Percentiles rank a stretch among this genome's conserved stretches.
Evolutionary conservation across 2,797 vertebrate species (phyloP).

Genomic region (Takifugu rubripes): DNA sequence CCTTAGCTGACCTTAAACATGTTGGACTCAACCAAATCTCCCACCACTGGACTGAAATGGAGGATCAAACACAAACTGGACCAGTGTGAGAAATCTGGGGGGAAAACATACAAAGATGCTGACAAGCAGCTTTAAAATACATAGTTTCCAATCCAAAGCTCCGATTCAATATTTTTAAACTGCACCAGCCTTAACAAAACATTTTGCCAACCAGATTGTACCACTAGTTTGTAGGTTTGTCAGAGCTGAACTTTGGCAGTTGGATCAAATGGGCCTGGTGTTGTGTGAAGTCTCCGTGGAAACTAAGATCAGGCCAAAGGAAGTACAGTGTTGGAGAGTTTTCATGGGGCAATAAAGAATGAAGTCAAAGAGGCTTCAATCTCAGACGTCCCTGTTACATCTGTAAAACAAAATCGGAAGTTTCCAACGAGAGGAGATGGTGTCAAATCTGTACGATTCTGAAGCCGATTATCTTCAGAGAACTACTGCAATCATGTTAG

Average conservation of each 20-base stretch:
- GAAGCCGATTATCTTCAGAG: no score
- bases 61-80: no score
- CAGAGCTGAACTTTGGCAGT: background rate
- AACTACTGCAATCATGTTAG: no score
- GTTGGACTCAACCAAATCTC: constrained; percentile 14
- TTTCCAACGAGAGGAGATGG: no score
- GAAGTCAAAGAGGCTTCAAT: no score
- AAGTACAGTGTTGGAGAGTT: no score
- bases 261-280: background rate
- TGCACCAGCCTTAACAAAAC: constrained; percentile 35
- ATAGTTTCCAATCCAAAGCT: constrained; percentile 23
- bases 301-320: no score
- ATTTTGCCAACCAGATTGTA: constrained; percentile 42
- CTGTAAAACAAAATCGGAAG: no score
- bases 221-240: constrained; percentile 28
- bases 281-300: no score
- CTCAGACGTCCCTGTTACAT: no score
- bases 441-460: no score
- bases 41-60: background rate
- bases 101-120: constrained; percentile 4
- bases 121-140: constrained; percentile 19
- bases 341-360: no score
- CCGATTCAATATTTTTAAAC: constrained; percentile 11
- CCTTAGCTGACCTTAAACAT: constrained; percentile 12
- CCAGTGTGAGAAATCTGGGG: background rate